Conservation (phyloP, 2,888 invertebrate species). For the Ophion obscuratus region DNA sequence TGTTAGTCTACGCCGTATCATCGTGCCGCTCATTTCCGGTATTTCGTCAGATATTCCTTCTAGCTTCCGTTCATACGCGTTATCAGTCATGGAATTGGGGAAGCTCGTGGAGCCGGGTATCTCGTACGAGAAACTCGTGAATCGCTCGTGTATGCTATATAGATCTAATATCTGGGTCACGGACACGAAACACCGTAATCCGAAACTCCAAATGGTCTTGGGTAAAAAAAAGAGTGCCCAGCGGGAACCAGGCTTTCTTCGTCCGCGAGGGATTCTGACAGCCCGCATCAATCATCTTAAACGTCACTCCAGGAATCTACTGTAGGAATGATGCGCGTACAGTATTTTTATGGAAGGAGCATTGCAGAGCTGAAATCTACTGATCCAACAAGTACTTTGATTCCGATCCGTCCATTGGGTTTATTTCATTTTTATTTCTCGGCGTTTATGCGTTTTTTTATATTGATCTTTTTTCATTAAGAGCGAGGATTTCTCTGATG, state of each 20-base stretch:
- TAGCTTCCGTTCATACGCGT: constrained; percentile 5
- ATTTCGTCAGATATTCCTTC: neutral
- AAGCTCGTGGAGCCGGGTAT: neutral
- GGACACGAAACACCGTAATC: constrained; percentile 31
- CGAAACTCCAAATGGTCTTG: constrained; percentile 39
- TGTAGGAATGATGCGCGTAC: neutral
- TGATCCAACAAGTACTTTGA: neutral
- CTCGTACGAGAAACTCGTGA: constrained; percentile 1
- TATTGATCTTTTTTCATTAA: neutral
- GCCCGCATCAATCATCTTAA: constrained; percentile 53
- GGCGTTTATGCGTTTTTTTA: neutral
- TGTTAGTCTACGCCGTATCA: neutral
- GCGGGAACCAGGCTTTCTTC: neutral
- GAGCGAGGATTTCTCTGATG: neutral
- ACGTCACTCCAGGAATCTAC: constrained; percentile 19
- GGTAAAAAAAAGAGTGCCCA: constrained; percentile 25
- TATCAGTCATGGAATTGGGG: constrained; percentile 42
- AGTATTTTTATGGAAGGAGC: constrained; percentile 4
- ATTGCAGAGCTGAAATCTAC: neutral
- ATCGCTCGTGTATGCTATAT: neutral
- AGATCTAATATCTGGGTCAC: constrained; percentile 53
- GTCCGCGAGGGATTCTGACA: constrained; percentile 28
- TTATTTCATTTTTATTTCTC: neutral
- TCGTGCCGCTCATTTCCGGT: neutral
- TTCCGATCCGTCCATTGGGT: neutral